phyloP scores from a whole-genome alignment of 2,113 vertebrate species.

The Condylura cristata region DNA sequence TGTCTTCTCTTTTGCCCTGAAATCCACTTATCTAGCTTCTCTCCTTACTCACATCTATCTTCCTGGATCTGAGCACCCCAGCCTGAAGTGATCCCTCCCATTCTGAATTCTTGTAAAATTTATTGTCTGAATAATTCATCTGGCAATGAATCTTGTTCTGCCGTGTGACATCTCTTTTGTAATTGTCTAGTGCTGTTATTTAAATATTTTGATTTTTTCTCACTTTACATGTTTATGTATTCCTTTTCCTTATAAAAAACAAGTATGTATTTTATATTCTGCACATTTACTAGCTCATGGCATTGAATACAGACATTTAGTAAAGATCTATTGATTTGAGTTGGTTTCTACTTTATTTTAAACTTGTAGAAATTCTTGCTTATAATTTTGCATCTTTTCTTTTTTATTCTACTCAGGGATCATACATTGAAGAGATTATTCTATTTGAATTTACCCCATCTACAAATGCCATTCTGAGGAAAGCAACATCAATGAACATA shows the following conservation, averaged over 20 bases:
- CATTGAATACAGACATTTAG: background rate
- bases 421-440: background rate
- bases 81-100: background rate
- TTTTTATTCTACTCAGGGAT: background rate
- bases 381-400: background rate
- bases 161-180: slow-evolving; percentile 59
- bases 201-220: background rate
- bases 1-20: background rate
- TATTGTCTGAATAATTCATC: slow-evolving; percentile 63
- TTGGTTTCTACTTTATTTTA: background rate
- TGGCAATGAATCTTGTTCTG: slow-evolving; percentile 45
- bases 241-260: background rate
- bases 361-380: background rate
- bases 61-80: background rate
- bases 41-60: background rate
- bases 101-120: slow-evolving; percentile 13
- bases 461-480: background rate
- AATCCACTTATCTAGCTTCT: background rate
- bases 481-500: background rate
- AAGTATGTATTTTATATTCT: background rate
- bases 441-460: background rate
- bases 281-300: background rate
- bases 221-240: background rate
- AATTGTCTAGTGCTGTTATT: slow-evolving; percentile 50
- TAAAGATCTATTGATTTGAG: background rate